These are phyloP conservation scores for Anguilla japonica DNA, from an alignment of 2,113 vertebrate genomes.

Conservation along the genomic window DNA sequence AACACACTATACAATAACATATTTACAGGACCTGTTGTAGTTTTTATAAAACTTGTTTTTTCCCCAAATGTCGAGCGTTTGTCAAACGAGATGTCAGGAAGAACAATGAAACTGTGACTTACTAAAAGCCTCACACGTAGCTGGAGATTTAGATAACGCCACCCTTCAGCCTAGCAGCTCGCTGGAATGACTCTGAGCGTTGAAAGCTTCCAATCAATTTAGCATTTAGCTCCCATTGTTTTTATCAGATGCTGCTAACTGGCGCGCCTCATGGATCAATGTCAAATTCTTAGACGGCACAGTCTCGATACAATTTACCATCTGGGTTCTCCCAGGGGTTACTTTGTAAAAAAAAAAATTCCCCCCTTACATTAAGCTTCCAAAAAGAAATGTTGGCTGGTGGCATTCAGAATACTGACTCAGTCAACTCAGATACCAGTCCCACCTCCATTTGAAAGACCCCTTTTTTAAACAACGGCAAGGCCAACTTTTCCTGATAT, in stretches of 20 bases:
- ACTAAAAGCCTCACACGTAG: background rate
- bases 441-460: background rate
- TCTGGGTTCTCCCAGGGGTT: background rate
- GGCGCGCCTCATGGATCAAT: slow-evolving; percentile 27
- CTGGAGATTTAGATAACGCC: background rate
- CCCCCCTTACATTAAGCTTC: background rate
- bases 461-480: background rate
- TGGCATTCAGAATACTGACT: background rate
- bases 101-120: background rate
- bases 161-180: background rate
- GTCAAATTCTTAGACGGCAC: slow-evolving; percentile 18
- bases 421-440: background rate
- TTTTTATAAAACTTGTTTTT: background rate
- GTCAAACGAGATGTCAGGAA: background rate
- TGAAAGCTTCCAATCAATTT: slow-evolving; percentile 29
- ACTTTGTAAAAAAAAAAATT: background rate
- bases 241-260: slow-evolving; percentile 27
- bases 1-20: no score
- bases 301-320: slow-evolving; percentile 11
- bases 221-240: slow-evolving; percentile 20
- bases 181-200: background rate
- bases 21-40: background rate
- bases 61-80: background rate
- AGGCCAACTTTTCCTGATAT: background rate
- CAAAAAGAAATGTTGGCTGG: background rate